Base-by-base conservation (phyloP, 64 coral and sea anemone genomes). In the Montipora efflorescens region DNA sequence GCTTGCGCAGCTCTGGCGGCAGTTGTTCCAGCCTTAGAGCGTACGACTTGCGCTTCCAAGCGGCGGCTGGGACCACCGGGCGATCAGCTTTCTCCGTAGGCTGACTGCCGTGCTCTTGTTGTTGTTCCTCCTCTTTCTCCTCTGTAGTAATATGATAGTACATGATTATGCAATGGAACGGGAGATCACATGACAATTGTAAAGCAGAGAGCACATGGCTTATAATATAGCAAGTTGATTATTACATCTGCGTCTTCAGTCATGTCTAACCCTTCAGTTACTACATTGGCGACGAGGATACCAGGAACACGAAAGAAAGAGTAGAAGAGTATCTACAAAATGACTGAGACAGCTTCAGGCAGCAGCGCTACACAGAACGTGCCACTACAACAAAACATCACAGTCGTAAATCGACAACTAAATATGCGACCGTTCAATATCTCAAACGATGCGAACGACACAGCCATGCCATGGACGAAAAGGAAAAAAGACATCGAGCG, bases 401-500 rank as follows among this genome's bases (percentile, higher is more conserved):
- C 47, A 21, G 76, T 91, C 50, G 89, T 82, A 49, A 91, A 94
- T 77, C 28, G 84, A 64, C 85, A 94, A 72, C 57, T 92, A 61
- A 92, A 21, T 28, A 86, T 92, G 59, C 77, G 87, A 88, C 74
- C 83, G 36, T 94, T 94, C 66, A 75, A 58, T 11, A 72, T 89
- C 28, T 28, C 79, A 70, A 73, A 74, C 58, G 79, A 94, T 48
- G 67, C 20, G 5, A 93, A 85, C 45, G 73, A 76, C 57, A 93
- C 81, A 10, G 74, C 91, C 22, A 36, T 53, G 48, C 69, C 67
- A 25, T 94, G 83, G 85, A 19, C 78, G 47, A 78, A 94, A 82
- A 89, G 75, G 59, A 94, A 94, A 66, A 93, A 93, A 72, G 76
- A 94, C 20, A 94, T 89, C 22, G 66, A 94, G 59, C 57, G 76